Conservation (phyloP, 2,113 vertebrate genomes). For the Pithys albifrons region DNA sequence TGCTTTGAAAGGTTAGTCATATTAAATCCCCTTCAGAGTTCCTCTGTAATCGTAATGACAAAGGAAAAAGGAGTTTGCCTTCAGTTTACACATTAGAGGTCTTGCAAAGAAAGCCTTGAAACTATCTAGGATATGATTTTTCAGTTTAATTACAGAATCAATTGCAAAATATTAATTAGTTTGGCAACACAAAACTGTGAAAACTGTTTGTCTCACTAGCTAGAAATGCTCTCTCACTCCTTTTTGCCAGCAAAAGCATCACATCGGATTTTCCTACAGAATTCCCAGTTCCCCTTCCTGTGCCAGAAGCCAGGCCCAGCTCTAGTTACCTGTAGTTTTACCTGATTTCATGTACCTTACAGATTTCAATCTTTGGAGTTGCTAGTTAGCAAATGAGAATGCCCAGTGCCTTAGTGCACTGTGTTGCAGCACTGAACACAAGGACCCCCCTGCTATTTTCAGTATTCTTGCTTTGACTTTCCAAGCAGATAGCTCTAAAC, state of each 20-base stretch:
- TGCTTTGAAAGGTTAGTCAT: not conserved
- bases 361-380: not conserved
- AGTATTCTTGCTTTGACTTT: not conserved
- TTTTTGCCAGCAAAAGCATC: not conserved
- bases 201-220: not conserved
- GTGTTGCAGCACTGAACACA: not conserved
- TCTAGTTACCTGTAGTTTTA: not conserved
- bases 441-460: not conserved
- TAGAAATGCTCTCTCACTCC: not conserved
- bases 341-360: rapidly evolving
- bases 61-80: not conserved
- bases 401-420: not conserved
- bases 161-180: not conserved
- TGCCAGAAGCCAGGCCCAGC: not conserved
- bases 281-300: not conserved
- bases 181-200: not conserved
- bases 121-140: not conserved
- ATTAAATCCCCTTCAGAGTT: not conserved
- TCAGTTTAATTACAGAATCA: not conserved
- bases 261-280: not conserved
- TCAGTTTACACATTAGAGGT: not conserved
- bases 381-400: not conserved
- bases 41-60: not conserved
- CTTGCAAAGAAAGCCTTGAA: not conserved
- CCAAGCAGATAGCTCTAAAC: not conserved